Evolutionary conservation across 2,113 vertebrate species (phyloP), one percentile per base, ranked within the genome.

Genomic region (Petroica traversi): DNA sequence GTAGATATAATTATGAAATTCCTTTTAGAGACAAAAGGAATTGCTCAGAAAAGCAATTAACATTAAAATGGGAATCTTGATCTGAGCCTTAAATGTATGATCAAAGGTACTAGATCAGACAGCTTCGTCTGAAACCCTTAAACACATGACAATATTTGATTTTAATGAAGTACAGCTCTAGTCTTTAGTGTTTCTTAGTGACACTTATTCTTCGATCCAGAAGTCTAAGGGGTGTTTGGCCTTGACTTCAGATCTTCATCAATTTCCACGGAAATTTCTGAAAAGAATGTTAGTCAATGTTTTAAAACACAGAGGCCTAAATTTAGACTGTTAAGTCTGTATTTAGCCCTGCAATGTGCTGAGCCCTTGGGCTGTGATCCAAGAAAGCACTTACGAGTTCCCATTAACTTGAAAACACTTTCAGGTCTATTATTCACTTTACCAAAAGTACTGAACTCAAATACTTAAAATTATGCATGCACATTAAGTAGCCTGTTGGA

Each of bases 261-360:
- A 76, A 77, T 83, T 96, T 95, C 75, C 78, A 93, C 38, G 45
- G 93, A 95, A 90, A 85, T 77, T 88, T 96, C 77, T 83, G 28
- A 76, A 73, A 91, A 93, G 84, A 95, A 80, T 74, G 71, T 91
- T 89, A 80, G 67, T 67, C 72, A 69, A 40, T 80, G 63, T 95
- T 96, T 94, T 85, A 95, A 95, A 95, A 89, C 76, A 88, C 5
- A 38, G 40, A 41, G 41, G 29, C 59, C 85, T 96, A 96, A 96
- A 95, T 96, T 93, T 96, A 96, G 92, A 85, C 59, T 90, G 55
- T 83, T 90, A 90, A 94, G 67, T 95, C 85, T 93, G 71, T 84
- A 76, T 76, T 93, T 95, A 89, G 94, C 82, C 23, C 74, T 76
- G 62, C 77, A 89, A 26, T 31, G 86, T 82, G 49, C 78, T 73